phyloP scores from a whole-genome alignment of 2,113 vertebrate genomes.

The Psammodynastes pulverulentus region DNA sequence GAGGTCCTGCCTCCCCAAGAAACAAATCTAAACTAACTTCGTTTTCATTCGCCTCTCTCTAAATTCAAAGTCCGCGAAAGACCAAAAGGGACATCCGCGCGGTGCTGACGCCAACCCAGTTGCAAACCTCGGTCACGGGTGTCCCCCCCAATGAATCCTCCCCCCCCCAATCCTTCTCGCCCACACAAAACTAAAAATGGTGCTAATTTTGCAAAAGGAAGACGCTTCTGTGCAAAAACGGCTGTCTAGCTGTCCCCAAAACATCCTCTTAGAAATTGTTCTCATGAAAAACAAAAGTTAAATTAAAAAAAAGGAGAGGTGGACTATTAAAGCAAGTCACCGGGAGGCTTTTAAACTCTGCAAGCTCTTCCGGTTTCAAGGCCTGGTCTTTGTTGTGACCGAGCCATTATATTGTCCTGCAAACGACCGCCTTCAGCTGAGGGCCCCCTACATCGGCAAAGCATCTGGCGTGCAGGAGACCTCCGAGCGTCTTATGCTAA shows the following conservation, averaged over 20 bases:
- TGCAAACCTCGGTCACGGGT: fast-evolving
- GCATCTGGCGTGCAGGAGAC: constrained; percentile 41
- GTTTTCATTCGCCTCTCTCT: neutral
- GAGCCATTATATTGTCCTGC: constrained; percentile 6
- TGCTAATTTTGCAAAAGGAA: fast-evolving
- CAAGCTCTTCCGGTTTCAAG: neutral
- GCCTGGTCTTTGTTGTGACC: neutral
- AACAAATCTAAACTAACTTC: neutral
- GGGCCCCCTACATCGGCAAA: neutral
- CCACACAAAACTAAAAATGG: fast-evolving
- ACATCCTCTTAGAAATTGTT: fast-evolving
- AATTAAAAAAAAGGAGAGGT: neutral
- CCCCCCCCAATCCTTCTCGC: neutral
- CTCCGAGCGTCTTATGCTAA: constrained; percentile 59
- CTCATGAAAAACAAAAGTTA: neutral
- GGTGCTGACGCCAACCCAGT: neutral
- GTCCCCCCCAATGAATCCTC: neutral
- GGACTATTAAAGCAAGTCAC: neutral
- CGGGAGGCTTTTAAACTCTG: constrained; percentile 6
- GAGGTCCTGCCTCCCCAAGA: neutral
- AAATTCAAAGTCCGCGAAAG: neutral
- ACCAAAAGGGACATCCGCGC: neutral
- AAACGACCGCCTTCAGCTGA: constrained; percentile 15
- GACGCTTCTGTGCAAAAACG: neutral
- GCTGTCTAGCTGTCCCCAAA: fast-evolving